A percentile compares a stretch with the other conserved stretches of the same genome.
These are phyloP conservation scores for Pygathrix nemaeus DNA, from an alignment of 2,113 vertebrate genomes.

Conservation along the genomic window DNA sequence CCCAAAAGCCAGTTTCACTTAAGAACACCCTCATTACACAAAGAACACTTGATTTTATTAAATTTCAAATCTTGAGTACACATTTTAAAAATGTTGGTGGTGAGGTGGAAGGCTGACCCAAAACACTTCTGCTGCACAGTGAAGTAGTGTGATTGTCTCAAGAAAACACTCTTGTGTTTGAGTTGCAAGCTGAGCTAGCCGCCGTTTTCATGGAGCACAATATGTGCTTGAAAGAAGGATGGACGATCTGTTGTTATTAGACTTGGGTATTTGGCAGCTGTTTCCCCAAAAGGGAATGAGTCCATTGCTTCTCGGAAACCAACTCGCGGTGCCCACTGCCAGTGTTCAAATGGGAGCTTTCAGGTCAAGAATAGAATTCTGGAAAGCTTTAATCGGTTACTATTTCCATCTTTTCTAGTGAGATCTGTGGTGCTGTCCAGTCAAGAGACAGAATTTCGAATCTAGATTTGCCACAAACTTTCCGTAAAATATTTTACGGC, in stretches of 20 bases:
- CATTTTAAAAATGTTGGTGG: neutral
- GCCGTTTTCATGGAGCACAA: neutral
- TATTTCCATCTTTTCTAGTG: neutral
- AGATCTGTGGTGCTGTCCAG: neutral
- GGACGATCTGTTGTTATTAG: neutral
- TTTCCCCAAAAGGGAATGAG: neutral
- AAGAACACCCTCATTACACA: neutral
- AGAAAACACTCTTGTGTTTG: neutral
- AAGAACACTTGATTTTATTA: neutral
- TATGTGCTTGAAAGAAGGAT: neutral
- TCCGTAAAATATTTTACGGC: neutral
- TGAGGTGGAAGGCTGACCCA: neutral
- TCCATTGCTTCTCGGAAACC: neutral
- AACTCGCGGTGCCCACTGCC: neutral
- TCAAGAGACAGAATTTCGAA: neutral
- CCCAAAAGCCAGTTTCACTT: neutral
- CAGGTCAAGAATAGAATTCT: neutral
- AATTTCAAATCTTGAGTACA: neutral
- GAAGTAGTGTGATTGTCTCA: neutral
- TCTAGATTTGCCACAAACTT: neutral
- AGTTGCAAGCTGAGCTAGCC: neutral
- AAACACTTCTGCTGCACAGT: neutral
- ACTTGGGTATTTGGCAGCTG: neutral
- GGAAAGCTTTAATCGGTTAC: neutral
- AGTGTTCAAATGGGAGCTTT: neutral